phyloP scores from a whole-genome alignment of 2,797 vertebrate genomes.

The Brotula barbata region DNA sequence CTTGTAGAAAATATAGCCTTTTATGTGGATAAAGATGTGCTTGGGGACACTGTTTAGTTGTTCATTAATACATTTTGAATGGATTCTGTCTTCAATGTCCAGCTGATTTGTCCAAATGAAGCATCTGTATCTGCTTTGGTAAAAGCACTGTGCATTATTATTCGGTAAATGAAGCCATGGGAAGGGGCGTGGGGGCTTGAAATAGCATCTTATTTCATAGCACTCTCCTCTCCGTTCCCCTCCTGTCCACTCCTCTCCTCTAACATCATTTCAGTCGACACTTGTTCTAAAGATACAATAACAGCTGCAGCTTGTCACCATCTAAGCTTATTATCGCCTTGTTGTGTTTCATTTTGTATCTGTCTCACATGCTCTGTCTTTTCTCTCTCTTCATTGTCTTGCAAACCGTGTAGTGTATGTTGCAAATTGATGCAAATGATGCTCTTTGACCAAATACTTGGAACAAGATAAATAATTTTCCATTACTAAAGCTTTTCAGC shows the following conservation, averaged over 20 bases:
- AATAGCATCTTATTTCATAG: conserved; percentile 60
- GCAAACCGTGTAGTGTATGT: conserved; percentile 12
- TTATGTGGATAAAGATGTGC: conserved; percentile 20
- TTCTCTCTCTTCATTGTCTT: conserved; percentile 27
- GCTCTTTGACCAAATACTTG: conserved; percentile 27
- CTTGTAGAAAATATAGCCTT: conserved; percentile 40
- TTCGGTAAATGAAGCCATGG: conserved; percentile 70
- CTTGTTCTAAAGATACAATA: conserved; percentile 72
- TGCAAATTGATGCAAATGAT: conserved; percentile 17
- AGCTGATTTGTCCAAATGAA: conserved; percentile 72
- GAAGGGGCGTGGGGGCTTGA: too few relatives aligned
- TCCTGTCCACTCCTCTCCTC: conserved; percentile 23
- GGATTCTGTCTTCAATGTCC: conserved; percentile 61
- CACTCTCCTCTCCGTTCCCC: conserved; percentile 24
- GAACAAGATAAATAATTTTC: too few relatives aligned
- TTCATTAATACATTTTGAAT: conserved; percentile 54
- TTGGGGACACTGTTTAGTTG: too few relatives aligned
- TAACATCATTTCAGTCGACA: conserved; percentile 43
- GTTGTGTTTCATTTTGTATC: conserved; percentile 6
- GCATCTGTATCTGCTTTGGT: conserved; percentile 54
- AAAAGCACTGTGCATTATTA: conserved; percentile 63
- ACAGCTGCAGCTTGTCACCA: conserved; percentile 66
- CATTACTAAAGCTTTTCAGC: too few relatives aligned
- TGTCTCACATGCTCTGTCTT: background rate
- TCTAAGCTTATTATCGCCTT: conserved; percentile 59